Evolutionary conservation across 2,797 vertebrate species (phyloP), one percentile per base, ranked within the genome.

Genomic region (Knipowitschia caucasica): DNA sequence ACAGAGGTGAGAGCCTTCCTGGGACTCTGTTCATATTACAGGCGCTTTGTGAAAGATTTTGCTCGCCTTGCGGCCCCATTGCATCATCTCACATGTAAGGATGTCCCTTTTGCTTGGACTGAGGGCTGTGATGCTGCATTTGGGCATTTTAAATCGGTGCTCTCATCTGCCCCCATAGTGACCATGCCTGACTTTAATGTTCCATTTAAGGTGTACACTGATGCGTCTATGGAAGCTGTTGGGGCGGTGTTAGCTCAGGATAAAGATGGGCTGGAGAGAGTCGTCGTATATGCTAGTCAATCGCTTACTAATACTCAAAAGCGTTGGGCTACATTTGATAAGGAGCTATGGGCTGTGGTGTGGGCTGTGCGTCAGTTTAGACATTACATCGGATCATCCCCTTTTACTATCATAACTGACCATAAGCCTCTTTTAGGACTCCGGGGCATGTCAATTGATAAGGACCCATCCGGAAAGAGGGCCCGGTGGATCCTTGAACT

Each of bases 21-120:
- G 24, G 43, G 60, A 7, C 29, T 68, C 1, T 70, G 55, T 20
- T 73, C 63, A 2, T 64, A 70, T n/a, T n/a, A n/a, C n/a, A n/a
- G n/a, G n/a, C n/a, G n/a, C n/a, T n/a, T n/a, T n/a, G n/a, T n/a
- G n/a, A n/a, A n/a, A n/a, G n/a, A n/a, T n/a, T n/a, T n/a, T n/a
- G n/a, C n/a, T n/a, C n/a, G n/a, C n/a, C n/a, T n/a, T n/a, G n/a
- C n/a, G n/a, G n/a, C n/a, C n/a, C n/a, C n/a, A n/a, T n/a, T n/a
- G n/a, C n/a, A n/a, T n/a, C n/a, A n/a, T n/a, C n/a, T n/a, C n/a
- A n/a, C n/a, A n/a, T n/a, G n/a, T n/a, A n/a, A n/a, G n/a, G n/a
- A 15, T 36, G 38, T 40, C 1, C 38, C 9, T 20, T 54, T 68
- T 34, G 4, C 50, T 17, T 58, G 50, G 65, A 58, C 42, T 27